Evolutionary conservation across 2,888 invertebrate genomes (phyloP).

Genomic region (Opisthograptis luteolata): DNA sequence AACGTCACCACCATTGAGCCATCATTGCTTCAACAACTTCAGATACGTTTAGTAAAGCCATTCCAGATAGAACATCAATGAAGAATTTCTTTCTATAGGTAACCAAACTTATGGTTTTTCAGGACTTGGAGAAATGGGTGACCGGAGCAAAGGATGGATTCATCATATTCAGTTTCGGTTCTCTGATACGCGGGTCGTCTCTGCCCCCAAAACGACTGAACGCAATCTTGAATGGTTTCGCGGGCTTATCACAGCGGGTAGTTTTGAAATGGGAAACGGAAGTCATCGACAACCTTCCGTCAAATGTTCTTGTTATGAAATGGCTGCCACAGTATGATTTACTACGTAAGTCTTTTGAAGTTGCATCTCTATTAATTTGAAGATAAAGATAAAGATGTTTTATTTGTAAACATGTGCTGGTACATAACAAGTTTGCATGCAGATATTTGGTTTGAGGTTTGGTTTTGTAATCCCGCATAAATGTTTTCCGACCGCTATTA

Average conservation of each 20-base stretch:
- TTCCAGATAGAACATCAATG: too few relatives aligned
- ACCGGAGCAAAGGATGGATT: slow-evolving; percentile 85
- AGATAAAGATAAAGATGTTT: too few relatives aligned
- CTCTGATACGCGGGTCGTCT: slow-evolving; percentile 86
- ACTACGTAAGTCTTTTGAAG: slow-evolving; percentile 79
- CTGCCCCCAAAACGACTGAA: slow-evolving; percentile 82
- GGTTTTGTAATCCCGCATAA: too few relatives aligned
- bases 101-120: background rate
- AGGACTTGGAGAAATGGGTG: slow-evolving; percentile 84
- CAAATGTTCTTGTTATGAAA: slow-evolving; percentile 83
- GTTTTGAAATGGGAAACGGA: slow-evolving; percentile 90
- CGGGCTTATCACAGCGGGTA: slow-evolving; percentile 84
- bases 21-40: too few relatives aligned
- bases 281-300: slow-evolving; percentile 74
- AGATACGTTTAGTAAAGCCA: too few relatives aligned
- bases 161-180: slow-evolving; percentile 89
- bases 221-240: slow-evolving; percentile 84
- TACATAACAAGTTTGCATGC: too few relatives aligned
- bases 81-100: too few relatives aligned
- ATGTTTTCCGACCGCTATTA: too few relatives aligned
- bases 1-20: too few relatives aligned
- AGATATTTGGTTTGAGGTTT: too few relatives aligned
- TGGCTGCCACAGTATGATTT: slow-evolving; percentile 89
- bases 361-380: too few relatives aligned
- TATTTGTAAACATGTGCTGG: too few relatives aligned